Evolutionary conservation across 2,888 invertebrate species (phyloP).

Genomic region (Diaphora mendica): DNA sequence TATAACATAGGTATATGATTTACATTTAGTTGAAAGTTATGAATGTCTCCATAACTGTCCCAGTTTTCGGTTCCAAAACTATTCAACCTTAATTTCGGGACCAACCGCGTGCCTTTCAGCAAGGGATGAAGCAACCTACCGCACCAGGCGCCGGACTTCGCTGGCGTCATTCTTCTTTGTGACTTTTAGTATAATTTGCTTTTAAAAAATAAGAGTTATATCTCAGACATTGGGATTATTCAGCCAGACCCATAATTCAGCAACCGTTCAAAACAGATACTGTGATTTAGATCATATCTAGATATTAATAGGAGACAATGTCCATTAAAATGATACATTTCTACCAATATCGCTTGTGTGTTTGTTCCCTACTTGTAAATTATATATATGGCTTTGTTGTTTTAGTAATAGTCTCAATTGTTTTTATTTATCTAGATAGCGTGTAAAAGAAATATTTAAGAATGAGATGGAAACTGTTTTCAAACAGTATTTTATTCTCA

Average conservation of each 20-base stretch:
- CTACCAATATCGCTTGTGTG: slow-evolving; percentile 26
- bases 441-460: background rate
- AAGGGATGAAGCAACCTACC: background rate
- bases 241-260: slow-evolving; percentile 35
- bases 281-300: slow-evolving; percentile 47
- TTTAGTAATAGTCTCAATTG: slow-evolving; percentile 26
- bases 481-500: background rate
- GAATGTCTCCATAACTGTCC: no score
- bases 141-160: background rate
- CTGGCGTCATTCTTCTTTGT: background rate
- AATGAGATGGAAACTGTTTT: background rate
- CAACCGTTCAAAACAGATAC: slow-evolving; percentile 43
- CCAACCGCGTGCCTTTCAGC: background rate
- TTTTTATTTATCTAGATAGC: slow-evolving; percentile 25
- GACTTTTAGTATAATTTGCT: background rate
- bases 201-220: background rate
- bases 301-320: slow-evolving; percentile 48
- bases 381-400: slow-evolving; percentile 35
- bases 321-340: slow-evolving; percentile 52
- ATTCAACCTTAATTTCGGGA: background rate
- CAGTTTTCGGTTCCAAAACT: no score
- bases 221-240: slow-evolving; percentile 18
- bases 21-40: no score
- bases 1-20: no score
- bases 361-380: slow-evolving; percentile 27